Evolutionary conservation across 2,888 invertebrate genomes (phyloP).

Genomic region (Ametastegia equiseti): DNA sequence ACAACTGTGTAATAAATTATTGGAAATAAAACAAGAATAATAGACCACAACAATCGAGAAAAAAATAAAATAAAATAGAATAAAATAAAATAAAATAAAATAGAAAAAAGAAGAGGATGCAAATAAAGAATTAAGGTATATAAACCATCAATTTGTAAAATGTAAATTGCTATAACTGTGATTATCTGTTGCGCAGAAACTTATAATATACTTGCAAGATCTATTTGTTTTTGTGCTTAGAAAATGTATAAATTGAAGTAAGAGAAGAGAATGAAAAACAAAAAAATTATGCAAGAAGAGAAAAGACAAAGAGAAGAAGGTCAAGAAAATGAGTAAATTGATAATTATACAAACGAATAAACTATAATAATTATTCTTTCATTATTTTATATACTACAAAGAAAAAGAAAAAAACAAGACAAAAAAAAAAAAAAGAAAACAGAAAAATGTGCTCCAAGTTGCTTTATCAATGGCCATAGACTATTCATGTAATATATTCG

Average conservation of each 20-base stretch:
- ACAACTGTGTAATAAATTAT: constrained; percentile 61
- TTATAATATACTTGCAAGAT: constrained; percentile 37
- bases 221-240: background rate
- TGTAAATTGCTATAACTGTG: constrained; percentile 69
- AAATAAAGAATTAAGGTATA: constrained; percentile 40
- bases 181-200: constrained; percentile 62
- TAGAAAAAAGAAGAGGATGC: constrained; percentile 39
- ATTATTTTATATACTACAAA: background rate
- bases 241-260: no score
- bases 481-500: background rate
- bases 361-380: background rate
- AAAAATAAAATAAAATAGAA: background rate
- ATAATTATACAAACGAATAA: background rate
- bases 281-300: background rate
- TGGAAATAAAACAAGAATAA: constrained; percentile 45
- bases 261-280: no score
- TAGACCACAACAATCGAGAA: background rate
- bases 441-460: background rate
- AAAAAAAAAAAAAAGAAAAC: background rate
- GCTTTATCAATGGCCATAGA: background rate
- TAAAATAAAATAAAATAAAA: constrained; percentile 38
- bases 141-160: constrained; percentile 55
- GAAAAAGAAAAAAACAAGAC: no score
- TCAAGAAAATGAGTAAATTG: background rate
- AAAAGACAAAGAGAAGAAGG: background rate